Conservation (phyloP, 2,888 invertebrate species). For the Hyles lineata region DNA sequence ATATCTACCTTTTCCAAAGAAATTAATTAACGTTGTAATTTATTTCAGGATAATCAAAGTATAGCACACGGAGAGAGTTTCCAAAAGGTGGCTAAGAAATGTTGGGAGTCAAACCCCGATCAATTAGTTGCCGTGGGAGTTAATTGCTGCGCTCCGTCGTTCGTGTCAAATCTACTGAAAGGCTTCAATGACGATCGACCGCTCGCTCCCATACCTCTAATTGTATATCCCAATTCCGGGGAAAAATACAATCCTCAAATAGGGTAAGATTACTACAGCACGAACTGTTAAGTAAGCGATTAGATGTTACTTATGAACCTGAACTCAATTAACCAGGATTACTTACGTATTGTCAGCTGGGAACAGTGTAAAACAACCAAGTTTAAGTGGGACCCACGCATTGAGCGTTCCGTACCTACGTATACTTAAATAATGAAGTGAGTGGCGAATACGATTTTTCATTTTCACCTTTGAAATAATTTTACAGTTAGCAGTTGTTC, state of each 20-base stretch:
- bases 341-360: not conserved
- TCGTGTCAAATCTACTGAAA: conserved; percentile 69
- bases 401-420: not conserved
- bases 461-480: too few relatives aligned
- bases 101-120: conserved; percentile 89
- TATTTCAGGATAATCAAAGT: conserved; percentile 75
- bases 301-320: not conserved
- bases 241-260: conserved; percentile 90
- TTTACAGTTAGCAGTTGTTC: too few relatives aligned
- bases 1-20: not conserved
- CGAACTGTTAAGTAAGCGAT: conserved; percentile 38
- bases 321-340: conserved; percentile 17
- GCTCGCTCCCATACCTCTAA: conserved; percentile 87
- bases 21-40: not conserved
- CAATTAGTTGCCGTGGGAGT: conserved; percentile 93
- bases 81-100: conserved; percentile 88
- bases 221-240: conserved; percentile 97
- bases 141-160: conserved; percentile 90
- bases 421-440: conserved; percentile 33
- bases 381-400: not conserved
- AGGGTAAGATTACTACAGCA: conserved; percentile 80
- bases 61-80: conserved; percentile 93
- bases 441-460: not conserved
- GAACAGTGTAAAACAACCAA: not conserved
- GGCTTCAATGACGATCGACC: conserved; percentile 81